Conservation (phyloP, 2,113 vertebrate genomes). For the Condylura cristata region DNA sequence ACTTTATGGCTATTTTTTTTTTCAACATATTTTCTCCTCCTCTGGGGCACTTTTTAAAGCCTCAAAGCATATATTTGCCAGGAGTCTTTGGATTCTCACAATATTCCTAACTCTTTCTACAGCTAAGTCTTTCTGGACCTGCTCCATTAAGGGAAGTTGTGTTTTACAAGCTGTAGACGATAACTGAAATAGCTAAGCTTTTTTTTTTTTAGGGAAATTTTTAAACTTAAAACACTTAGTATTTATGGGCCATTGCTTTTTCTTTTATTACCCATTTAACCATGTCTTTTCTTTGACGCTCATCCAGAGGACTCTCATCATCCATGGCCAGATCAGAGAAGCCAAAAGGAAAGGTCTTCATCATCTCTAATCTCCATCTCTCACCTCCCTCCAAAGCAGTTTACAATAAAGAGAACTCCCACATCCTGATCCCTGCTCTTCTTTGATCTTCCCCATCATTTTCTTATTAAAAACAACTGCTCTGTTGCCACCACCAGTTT, state of each 20-base stretch:
- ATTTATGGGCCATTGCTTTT: conserved; percentile 83
- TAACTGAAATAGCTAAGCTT: conserved; percentile 80
- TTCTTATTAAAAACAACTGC: conserved; percentile 82
- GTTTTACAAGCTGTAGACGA: conserved; percentile 83
- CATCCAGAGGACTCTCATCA: conserved; percentile 78
- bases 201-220: conserved; percentile 40
- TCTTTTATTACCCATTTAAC: conserved; percentile 85
- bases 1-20: conserved; percentile 82
- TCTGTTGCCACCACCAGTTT: conserved; percentile 66
- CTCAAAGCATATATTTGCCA: conserved; percentile 78
- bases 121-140: conserved; percentile 69
- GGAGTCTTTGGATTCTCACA: conserved; percentile 75
- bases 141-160: conserved; percentile 75
- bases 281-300: conserved; percentile 82
- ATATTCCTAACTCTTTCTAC: conserved; percentile 75
- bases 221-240: conserved; percentile 85
- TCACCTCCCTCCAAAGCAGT: conserved; percentile 73
- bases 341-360: conserved; percentile 68
- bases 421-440: conserved; percentile 74
- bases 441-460: conserved; percentile 80
- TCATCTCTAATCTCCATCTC: conserved; percentile 61
- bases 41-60: conserved; percentile 81
- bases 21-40: conserved; percentile 71
- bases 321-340: conserved; percentile 74
- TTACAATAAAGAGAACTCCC: conserved; percentile 76